Base-by-base conservation (phyloP, 2,113 vertebrate genomes). In the Passer domesticus region DNA sequence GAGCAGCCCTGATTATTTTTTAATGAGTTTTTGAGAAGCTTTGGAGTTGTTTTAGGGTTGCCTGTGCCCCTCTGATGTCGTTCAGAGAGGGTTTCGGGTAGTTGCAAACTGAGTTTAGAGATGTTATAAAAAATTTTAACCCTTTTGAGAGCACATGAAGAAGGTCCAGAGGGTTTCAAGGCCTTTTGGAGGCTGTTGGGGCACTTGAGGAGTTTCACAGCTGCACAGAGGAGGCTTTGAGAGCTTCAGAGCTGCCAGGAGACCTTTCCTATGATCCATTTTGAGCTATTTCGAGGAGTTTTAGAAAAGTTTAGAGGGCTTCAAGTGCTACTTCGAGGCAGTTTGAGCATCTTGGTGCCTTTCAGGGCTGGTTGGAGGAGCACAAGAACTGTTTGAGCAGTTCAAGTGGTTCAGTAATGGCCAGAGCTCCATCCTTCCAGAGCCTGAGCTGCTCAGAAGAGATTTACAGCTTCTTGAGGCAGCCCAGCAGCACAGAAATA, bases 21-120 rank as follows among this genome's bases (percentile, higher is more conserved):
- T 6, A 4, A 13, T 24, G 41, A 43, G 49, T 20, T 41, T 84
- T 25, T 0, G 39, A 62, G 70, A 72, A 31, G 79, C 11, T 66
- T 64, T 37, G 35, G 33, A 59, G 44, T 17, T 0, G 5, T 25
- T 55, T 74, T 4, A 17, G 41, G 11, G 16, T 12, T 11, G 13
- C 63, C n/a, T 15, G 15, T 1, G 1, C 28, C n/a, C 20, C 52
- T 11, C 8, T 4, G 11, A 39, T 43, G 18, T 39, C 1, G 0
- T 14, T 30, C 1, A 3, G 80, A 53, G 39, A 21, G 31, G 33
- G 6, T 6, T 43, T 35, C 4, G 49, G 50, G 28, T 3, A 20
- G 15, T 13, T 72, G 39, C 7, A 8, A 53, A 41, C 7, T 2
- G 39, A 27, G 33, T 28, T 73, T 7, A 44, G 41, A 69, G 59